Percentiles rank a stretch among this genome's conserved stretches.
Conservation (phyloP, 1,140 invertebrate species). For the Anagrus nilaparvatae region DNA sequence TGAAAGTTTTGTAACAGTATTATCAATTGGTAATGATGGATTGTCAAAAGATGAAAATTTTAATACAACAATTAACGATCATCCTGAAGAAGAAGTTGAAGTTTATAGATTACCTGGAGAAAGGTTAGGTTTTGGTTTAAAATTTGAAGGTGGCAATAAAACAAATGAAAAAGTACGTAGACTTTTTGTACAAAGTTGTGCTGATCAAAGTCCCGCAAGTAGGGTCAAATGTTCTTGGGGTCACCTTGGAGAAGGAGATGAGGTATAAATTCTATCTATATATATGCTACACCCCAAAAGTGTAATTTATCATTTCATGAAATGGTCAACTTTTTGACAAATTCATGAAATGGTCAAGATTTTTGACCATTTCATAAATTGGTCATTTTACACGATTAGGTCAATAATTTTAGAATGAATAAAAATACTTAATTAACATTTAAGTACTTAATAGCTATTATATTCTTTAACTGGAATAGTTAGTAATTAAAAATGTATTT, state of each 20-base stretch:
- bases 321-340: too few species aligned
- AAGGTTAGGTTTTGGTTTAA: constrained; percentile 78
- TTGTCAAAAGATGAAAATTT: constrained; percentile 25
- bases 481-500: too few species aligned
- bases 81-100: constrained; percentile 57
- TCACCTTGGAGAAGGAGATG: constrained; percentile 68
- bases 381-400: background rate
- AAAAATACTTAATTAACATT: background rate
- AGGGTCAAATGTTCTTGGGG: constrained; percentile 71
- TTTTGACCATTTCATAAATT: background rate
- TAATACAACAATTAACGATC: constrained; percentile 20
- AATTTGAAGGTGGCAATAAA: constrained; percentile 81
- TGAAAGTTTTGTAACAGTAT: constrained; percentile 42
- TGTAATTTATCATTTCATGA: too few species aligned
- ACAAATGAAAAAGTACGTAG: constrained; percentile 59
- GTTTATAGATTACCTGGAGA: constrained; percentile 80
- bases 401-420: too few species aligned
- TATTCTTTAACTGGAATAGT: too few species aligned
- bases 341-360: too few species aligned
- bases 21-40: constrained; percentile 38
- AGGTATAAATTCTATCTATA: constrained; percentile 39
- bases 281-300: constrained; percentile 1
- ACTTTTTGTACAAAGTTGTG: constrained; percentile 82
- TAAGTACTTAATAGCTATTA: too few species aligned
- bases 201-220: constrained; percentile 76